These are phyloP conservation scores for Struthidea cinerea DNA, from an alignment of 2,113 vertebrate genomes.

Conservation along the genomic window DNA sequence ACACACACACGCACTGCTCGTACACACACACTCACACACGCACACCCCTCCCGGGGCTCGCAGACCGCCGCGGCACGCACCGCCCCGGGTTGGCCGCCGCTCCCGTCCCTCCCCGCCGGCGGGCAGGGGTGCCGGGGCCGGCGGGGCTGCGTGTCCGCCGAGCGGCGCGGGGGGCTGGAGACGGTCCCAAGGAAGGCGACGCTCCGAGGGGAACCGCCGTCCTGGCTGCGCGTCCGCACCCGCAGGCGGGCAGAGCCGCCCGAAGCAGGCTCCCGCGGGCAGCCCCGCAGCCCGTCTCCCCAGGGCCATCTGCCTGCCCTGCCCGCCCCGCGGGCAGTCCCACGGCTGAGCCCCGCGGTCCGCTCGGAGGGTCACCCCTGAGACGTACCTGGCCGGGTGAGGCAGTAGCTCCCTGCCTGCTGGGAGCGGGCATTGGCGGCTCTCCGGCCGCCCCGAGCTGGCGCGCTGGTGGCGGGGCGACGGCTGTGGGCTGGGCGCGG, in stretches of 20 bases:
- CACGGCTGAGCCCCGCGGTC: background rate
- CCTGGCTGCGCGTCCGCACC: background rate
- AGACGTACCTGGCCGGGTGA: slow-evolving; percentile 76
- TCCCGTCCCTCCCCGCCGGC: background rate
- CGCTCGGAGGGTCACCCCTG: background rate
- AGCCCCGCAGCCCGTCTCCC: background rate
- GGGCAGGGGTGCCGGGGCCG: background rate
- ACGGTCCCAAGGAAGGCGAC: background rate
- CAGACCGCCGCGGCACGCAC: background rate
- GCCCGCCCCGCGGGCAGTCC: background rate
- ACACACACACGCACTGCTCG: background rate
- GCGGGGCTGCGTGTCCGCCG: background rate
- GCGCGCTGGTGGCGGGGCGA: slow-evolving; percentile 62
- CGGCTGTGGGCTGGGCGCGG: slow-evolving; percentile 76
- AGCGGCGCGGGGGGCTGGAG: background rate
- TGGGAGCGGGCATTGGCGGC: slow-evolving; percentile 64
- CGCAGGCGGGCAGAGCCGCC: background rate
- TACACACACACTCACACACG: background rate
- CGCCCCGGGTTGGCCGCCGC: background rate
- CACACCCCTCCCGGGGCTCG: background rate
- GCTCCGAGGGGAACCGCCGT: background rate
- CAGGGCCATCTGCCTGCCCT: background rate
- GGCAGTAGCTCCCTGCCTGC: slow-evolving; percentile 69
- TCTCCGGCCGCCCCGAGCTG: slow-evolving; percentile 66
- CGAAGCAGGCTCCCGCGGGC: background rate